phyloP scores from a whole-genome alignment of 1,140 invertebrate genomes.

The Drosophila teissieri region DNA sequence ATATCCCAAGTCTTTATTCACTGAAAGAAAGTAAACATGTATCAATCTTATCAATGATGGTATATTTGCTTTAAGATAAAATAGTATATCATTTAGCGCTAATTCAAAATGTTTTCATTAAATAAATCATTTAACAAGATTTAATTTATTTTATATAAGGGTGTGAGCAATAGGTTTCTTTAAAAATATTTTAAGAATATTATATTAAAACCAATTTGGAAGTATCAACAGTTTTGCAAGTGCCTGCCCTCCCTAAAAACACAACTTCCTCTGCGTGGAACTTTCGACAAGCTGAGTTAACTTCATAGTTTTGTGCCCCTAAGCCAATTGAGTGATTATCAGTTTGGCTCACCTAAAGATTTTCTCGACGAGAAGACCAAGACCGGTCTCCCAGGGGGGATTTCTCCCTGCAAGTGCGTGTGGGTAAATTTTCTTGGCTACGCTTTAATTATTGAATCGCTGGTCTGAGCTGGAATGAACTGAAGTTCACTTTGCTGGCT shows the following conservation, averaged over 20 bases:
- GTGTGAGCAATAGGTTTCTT: no score
- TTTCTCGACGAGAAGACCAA: neutral
- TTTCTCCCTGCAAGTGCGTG: constrained; percentile 46
- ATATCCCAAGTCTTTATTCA: no score
- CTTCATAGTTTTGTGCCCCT: constrained; percentile 72
- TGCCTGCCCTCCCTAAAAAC: neutral
- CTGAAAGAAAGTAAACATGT: neutral
- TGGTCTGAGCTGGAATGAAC: constrained; percentile 37
- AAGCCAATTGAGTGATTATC: constrained; percentile 81
- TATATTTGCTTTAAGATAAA: no score
- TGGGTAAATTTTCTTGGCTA: constrained; percentile 41
- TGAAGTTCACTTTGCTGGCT: constrained; percentile 22
- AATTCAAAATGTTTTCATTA: no score
- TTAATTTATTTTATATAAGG: no score
- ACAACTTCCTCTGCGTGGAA: constrained; percentile 1
- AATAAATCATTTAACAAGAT: no score
- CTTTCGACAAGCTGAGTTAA: constrained; percentile 70
- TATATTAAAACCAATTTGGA: neutral
- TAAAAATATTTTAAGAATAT: neutral
- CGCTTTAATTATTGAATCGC: constrained; percentile 53
- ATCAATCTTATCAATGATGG: neutral
- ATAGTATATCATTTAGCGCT: no score
- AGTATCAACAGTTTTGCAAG: neutral
- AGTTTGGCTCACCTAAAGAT: constrained; percentile 67
- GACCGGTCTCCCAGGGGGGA: neutral